Evolutionary conservation across 1,140 invertebrate genomes (phyloP), one percentile per base, ranked within the genome.

Genomic region (Saccostrea glomerata): DNA sequence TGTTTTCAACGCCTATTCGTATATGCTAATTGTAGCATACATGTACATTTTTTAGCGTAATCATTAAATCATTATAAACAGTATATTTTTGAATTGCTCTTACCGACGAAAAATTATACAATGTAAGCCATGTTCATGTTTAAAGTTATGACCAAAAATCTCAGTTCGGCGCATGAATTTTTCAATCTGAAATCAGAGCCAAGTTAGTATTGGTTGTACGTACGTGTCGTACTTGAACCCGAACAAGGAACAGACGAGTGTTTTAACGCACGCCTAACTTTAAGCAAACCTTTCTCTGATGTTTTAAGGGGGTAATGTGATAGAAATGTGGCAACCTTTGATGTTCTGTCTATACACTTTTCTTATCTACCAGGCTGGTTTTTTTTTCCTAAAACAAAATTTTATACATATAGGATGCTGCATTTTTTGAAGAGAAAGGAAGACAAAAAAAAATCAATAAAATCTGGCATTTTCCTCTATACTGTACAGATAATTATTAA

Each of bases 231-330:
- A 36, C 25, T 12, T 77, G 70, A 77, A 9, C 70, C 70, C 13
- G 70, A 77, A 77, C 70, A 36, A 77, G 30, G 23, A 77, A 77
- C 25, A 36, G 70, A 30, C 23, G 23, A 15, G 70, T 77, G 70
- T 36, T 77, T 77, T 77, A 30, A 77, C 70, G 70, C 70, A 77
- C 70, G 70, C 70, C 23, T 77, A 77, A 77, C 9, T 77, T 77
- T 77, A 15, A 77, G 70, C 0, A 25, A 40, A 13, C 70, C 30
- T 36, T 77, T 11, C 70, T 77, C 70, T 77, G 70, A 77, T 15
- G 70, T 77, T 77, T 77, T 25, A 77, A 77, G 70, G 70, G 30
- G 70, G 70, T 77, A 77, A 77, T 77, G 70, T 77, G 70, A 77
- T 77, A 77, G 70, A 77, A 77, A 77, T 77, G 70, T 77, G 70